Base-by-base conservation (phyloP, 1,140 invertebrate species). In the Phymastichus coffea region DNA sequence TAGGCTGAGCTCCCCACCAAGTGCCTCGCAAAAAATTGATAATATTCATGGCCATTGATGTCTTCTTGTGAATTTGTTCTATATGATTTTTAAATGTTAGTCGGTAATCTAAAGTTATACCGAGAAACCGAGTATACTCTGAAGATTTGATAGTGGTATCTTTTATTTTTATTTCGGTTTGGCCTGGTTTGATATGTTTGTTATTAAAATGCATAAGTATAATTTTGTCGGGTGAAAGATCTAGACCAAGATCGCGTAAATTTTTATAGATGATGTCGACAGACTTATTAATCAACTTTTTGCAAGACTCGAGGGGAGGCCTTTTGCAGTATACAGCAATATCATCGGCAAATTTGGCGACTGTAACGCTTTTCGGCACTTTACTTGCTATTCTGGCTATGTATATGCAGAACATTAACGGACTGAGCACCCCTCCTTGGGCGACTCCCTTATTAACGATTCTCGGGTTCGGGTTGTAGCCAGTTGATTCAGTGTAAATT, bases 91-190 rank as follows among this genome's bases (percentile, higher is more conserved):
- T 12, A 33, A 33, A 33, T 33, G 28, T 7, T 12, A 67, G 25
- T 48, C 57, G 57, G n/a, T 37, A 25, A 41, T 64, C 54, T 12
- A 64, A 55, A n/a, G 28, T 54, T 10, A 63, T 20, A 1, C 65
- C 63, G 1, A 67, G 52, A 19, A 54, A 57, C 43, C 43, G 44
- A 2, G 47, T 20, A 15, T 1, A 37, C 14, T 51, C 30, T 14
- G 15, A 35, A 8, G 44, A 20, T 58, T 54, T 49, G 12, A 62
- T 40, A 9, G 14, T 25, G 2, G 44, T 9, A 33, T 40, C 28
- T 28, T 48, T 38, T 7, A 57, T 12, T 10, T 28, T 15, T 0
- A 61, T 44, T 41, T 56, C 43, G 12, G 10, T 28, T n/a, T 44
- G 25, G 8, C 48, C 33, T 15, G 37, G 37, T 40, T 40, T n/a